Conservation (phyloP, 2,888 invertebrate genomes). For the Netelia melanura region DNA sequence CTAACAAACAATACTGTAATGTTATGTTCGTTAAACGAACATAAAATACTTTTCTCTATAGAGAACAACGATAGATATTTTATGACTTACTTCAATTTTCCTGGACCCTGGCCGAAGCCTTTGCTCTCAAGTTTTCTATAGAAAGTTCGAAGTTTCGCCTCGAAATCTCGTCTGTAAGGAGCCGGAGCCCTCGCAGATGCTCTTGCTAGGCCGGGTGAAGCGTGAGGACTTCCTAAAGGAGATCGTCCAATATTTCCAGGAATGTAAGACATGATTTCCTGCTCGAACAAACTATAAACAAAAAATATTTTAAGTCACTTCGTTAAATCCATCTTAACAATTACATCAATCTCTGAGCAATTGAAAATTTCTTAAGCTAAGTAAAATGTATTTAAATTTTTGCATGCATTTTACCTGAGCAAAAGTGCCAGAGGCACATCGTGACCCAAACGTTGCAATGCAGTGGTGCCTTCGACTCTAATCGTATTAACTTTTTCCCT, state of each 20-base stretch:
- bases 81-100: slow-evolving; percentile 94
- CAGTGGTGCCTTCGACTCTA: slow-evolving; percentile 94
- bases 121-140: slow-evolving; percentile 98
- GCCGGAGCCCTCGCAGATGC: slow-evolving; percentile 93
- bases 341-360: background rate
- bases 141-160: slow-evolving; percentile 97
- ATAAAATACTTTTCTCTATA: no score
- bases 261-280: slow-evolving; percentile 99
- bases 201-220: slow-evolving; percentile 93
- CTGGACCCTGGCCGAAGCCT: slow-evolving; percentile 98
- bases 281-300: slow-evolving; percentile 95
- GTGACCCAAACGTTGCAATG: slow-evolving; percentile 94
- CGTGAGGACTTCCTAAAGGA: slow-evolving; percentile 88
- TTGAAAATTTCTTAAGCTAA: background rate
- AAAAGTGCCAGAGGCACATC: slow-evolving; percentile 97
- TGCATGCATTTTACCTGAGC: slow-evolving; percentile 90
- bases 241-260: slow-evolving; percentile 87
- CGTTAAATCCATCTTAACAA: background rate
- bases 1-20: slow-evolving; percentile 11
- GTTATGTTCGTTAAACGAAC: background rate
- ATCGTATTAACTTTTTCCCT: slow-evolving; percentile 95
- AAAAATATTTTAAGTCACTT: slow-evolving; percentile 60
- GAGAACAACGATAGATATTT: background rate
- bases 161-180: slow-evolving; percentile 96
- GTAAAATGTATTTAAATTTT: slow-evolving; percentile 14